Base-by-base conservation (phyloP, 2,888 invertebrate genomes). In the Drosophila bunnanda region DNA sequence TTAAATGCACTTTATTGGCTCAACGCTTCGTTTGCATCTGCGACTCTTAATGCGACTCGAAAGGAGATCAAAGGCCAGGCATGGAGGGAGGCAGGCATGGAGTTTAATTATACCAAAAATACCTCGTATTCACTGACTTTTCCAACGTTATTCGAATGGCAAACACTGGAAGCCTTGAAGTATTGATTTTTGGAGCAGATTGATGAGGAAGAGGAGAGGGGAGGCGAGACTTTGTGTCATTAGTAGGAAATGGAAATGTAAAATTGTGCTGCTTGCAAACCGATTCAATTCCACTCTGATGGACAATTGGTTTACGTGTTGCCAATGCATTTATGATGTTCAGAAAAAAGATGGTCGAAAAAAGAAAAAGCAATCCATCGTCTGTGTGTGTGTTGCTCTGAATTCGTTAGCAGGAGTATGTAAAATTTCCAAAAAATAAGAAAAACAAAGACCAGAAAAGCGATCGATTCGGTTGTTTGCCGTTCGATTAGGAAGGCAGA, bases 401-500 rank as follows among this genome's bases (percentile, higher is more conserved):
- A 85, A 85, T 82, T 88, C 80, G 80, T 85, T 88, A 86, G 88
- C 80, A 65, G 43, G 57, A 61, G 82, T 64, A 64, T 75, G 72
- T 69, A 82, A 78, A 82, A 71, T 69, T 74, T 55, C 46, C 30
- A 12, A 58, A 77, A 58, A 55, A 7, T 60, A 70, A 28, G n/a
- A 44, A 28, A 28, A 54, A 64, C 67, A 10, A 60, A 69, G 41
- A 15, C 48, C 32, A 55, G 41, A 41, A 44, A 48, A 34, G 22
- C 41, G 41, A 58, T 41, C 43, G 44, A 55, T 32, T 54, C 38
- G 59, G 67, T 44, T 73, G 62, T 85, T 85, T 75, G 64, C 60
- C 52, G 57, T 75, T 55, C 65, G 55, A 82, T 82, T 87, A 75
- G 78, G 56, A 57, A 54, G 25, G 54, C 58, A 70, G 66, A 82